Base-by-base conservation (phyloP, 1,140 invertebrate species). In the Zaprionus vittiger region DNA sequence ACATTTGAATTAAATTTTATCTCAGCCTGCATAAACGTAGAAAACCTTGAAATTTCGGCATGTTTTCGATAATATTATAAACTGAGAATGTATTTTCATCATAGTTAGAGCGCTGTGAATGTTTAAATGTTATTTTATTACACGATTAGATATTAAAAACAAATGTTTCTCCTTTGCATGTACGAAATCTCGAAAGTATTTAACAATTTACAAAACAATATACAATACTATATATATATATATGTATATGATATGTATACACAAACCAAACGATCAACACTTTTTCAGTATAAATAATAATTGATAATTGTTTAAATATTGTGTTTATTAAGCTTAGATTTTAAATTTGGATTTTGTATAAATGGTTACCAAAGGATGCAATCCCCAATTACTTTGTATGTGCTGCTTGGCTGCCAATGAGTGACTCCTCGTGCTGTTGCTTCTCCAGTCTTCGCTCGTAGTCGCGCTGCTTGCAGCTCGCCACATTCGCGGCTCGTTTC, bases 391-490 rank as follows among this genome's bases (percentile, higher is more conserved):
- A 55, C 52, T 65, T 49, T 44, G 14, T 71, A 34, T 59, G 41
- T 31, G 37, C 49, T 37, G 59, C 31, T 63, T 57, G 77, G 52
- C 79, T 81, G 15, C 76, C 91, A 44, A 92, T 92, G 55, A 92
- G 80, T 37, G 91, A 85, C 76, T 92, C 91, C 64, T 92, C 91
- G 34, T 92, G 91, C 59, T 92, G 85, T 75, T 89, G 91, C 62
- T 80, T 91, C 37, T 92, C 90, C 20, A 92, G 55, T 70, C 85
- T 92, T 7, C 87, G 83, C 61, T 91, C 86, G 64, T 83, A 77
- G 56, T 92, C 91, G 54, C 92, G 92, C 49, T 92, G 84, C 56
- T 92, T 92, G 73, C 83, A 91, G 56, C 75, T 34, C 28, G 85
- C 83, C 52, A 92, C 83, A 49, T 92, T 82, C 4, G 74, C 65